Evolutionary conservation across 2,113 vertebrate genomes (phyloP).

Genomic region (Murina feae): DNA sequence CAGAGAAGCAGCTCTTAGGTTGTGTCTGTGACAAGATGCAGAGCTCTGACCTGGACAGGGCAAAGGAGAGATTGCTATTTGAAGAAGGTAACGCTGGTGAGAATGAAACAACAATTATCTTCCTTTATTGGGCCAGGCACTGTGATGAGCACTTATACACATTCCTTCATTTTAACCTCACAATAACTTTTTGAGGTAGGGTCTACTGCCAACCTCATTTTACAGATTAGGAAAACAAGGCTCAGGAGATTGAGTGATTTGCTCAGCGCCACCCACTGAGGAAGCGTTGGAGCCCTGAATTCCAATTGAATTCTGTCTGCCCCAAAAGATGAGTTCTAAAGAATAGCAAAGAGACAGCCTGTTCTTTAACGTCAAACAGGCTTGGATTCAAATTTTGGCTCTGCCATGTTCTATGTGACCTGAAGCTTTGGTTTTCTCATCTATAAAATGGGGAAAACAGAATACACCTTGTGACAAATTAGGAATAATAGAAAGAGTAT

Average conservation of each 20-base stretch:
- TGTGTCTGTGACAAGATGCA: constrained; percentile 71
- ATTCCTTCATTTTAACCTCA: background rate
- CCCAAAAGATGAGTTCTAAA: background rate
- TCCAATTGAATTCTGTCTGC: background rate
- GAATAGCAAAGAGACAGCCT: background rate
- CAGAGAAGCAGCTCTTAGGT: constrained; percentile 23
- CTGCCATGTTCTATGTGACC: background rate
- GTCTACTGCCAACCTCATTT: background rate
- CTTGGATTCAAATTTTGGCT: background rate
- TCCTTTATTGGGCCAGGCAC: background rate
- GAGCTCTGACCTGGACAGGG: background rate
- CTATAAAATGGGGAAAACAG: background rate
- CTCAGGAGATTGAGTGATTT: background rate
- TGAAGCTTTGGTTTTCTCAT: background rate
- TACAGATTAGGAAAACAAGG: background rate
- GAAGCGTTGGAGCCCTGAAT: background rate
- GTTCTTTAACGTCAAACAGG: background rate
- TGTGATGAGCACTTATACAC: background rate
- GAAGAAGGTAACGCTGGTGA: background rate
- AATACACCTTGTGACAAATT: background rate
- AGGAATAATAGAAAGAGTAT: background rate
- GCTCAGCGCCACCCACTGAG: background rate
- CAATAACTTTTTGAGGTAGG: background rate
- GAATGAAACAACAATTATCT: background rate
- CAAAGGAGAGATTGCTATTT: background rate